Evolutionary conservation across 2,113 vertebrate genomes (phyloP), one percentile per base, ranked within the genome.

Genomic region (Hydropotes inermis): DNA sequence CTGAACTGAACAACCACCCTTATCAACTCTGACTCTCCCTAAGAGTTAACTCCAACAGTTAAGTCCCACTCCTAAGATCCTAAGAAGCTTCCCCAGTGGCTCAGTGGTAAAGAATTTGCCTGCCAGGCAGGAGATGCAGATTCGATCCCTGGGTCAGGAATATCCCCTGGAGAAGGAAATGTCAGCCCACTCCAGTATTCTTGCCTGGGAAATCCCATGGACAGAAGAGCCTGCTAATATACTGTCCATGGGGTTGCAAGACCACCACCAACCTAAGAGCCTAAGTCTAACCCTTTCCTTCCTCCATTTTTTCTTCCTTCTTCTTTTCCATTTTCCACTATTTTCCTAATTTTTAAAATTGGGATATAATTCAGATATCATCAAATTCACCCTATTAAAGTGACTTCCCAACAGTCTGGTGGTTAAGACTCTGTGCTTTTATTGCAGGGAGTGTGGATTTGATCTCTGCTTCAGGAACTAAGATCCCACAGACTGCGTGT

Each of bases 41-140:
- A 17, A 52, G 28, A 82, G 52, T 55, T 58, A 15, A 43, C 6
- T 47, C 55, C 11, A 50, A 30, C 8, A 39, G 10, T 39, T 74
- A 13, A 39, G 19, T 39, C 10, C 67, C 67, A 74, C 67, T 39
- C 67, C 10, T 12, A 70, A 70, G 1, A 74, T 36, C n/a, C n/a
- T 74, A 74, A 13, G n/a, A 74, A 74, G 19, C n/a, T 74, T 74
- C n/a, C 67, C 19, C 39, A 19, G n/a, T 23, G 19, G n/a, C 10
- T 74, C n/a, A 74, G 10, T 74, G 67, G 67, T 39, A 39, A 39
- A 74, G n/a, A 39, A 13, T 39, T 70, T 2, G 0, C 9, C n/a
- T 70, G 5, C n/a, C 39, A 39, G 6, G 5, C n/a, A 13, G 67
- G 10, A 39, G 67, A 74, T 0, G 0, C 36, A 27, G 39, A 39